phyloP scores from a whole-genome alignment of 1,140 invertebrate species.

The Trachelipus rathkii region DNA sequence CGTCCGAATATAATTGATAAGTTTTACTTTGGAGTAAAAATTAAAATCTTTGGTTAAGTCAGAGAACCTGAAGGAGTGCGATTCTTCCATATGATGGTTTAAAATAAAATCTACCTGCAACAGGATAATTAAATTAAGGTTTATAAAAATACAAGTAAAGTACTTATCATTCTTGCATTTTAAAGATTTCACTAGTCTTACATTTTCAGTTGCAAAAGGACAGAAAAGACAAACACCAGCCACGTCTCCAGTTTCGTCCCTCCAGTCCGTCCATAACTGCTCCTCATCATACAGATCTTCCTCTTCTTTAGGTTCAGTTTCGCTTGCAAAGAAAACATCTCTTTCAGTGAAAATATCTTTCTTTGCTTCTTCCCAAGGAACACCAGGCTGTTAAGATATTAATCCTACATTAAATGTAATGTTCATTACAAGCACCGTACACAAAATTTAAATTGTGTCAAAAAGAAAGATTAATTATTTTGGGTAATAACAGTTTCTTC shows the following conservation, averaged over 20 bases:
- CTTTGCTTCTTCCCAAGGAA: conserved; percentile 39
- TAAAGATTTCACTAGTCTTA: neutral
- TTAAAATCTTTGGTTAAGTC: conserved; percentile 47
- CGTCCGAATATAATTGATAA: conserved; percentile 80
- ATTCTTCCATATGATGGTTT: conserved; percentile 47
- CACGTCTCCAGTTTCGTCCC: conserved; percentile 32
- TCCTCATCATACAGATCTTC: conserved; percentile 48
- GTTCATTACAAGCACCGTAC: too few species aligned
- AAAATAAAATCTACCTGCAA: conserved; percentile 34
- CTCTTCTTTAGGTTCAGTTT: conserved; percentile 44
- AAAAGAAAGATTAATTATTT: too few species aligned
- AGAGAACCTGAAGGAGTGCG: conserved; percentile 53
- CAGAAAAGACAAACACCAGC: conserved; percentile 46
- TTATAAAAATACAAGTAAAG: too few species aligned
- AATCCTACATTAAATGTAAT: too few species aligned
- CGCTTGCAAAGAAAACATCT: too few species aligned
- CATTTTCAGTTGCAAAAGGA: conserved; percentile 34
- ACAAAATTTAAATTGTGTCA: too few species aligned
- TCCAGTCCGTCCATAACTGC: conserved; percentile 76
- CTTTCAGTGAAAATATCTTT: conserved; percentile 27
- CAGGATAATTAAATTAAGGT: neutral
- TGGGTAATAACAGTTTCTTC: too few species aligned
- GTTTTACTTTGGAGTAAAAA: conserved; percentile 62
- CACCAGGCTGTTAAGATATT: conserved; percentile 50
- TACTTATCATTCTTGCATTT: too few species aligned